Conservation (phyloP, 2,113 vertebrate species). For the Cyanistes caeruleus region DNA sequence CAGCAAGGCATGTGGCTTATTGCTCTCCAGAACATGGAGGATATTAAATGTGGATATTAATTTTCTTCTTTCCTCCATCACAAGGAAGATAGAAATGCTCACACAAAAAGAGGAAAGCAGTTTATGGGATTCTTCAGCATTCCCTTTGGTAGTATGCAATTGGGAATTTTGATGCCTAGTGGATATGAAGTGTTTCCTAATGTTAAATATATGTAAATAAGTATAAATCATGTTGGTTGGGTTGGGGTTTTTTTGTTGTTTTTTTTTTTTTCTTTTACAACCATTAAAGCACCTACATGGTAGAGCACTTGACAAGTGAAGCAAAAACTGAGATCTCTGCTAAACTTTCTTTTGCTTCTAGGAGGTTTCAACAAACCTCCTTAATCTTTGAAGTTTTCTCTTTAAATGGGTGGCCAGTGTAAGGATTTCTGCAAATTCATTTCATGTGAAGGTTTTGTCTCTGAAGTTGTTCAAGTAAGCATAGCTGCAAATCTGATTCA, state of each 20-base stretch:
- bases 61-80: neutral
- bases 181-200: neutral
- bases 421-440: conserved; percentile 9
- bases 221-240: neutral
- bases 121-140: neutral
- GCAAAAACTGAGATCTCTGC: neutral
- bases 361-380: neutral
- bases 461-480: conserved; percentile 12
- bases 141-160: neutral
- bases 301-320: neutral
- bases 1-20: neutral
- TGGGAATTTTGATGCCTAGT: neutral
- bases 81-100: neutral
- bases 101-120: neutral
- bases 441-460: neutral
- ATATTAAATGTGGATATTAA: conserved; percentile 48
- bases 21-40: neutral
- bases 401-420: neutral
- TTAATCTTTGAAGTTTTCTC: neutral
- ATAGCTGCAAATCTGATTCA: neutral
- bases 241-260: too few species aligned
- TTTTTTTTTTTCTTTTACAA: neutral
- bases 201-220: neutral
- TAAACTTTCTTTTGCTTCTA: neutral
- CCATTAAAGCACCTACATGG: neutral